These are phyloP conservation scores for Brachyhypopomus gauderio DNA, from an alignment of 2,113 vertebrate genomes.

Conservation along the genomic window DNA sequence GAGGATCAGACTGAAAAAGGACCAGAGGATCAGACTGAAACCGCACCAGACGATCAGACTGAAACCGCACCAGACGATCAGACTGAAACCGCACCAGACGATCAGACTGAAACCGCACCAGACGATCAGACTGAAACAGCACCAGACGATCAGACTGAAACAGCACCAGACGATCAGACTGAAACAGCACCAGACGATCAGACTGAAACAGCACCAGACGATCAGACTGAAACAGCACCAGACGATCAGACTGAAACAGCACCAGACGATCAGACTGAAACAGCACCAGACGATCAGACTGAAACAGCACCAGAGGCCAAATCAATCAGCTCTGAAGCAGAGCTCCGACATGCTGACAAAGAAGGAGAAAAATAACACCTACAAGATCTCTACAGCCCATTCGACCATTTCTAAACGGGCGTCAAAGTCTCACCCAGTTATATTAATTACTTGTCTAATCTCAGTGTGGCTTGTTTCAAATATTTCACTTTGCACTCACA, in stretches of 20 bases:
- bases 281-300: too few species aligned
- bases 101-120: constrained; percentile 76
- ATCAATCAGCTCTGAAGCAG: neutral
- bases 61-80: constrained; percentile 82
- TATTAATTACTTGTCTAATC: too few species aligned
- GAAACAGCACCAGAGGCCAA: neutral
- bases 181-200: constrained; percentile 24
- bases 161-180: constrained; percentile 75
- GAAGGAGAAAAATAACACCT: neutral
- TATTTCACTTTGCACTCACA: constrained; percentile 74
- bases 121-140: constrained; percentile 75
- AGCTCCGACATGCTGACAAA: neutral
- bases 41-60: too few species aligned
- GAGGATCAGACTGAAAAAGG: constrained; percentile 86
- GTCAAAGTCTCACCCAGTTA: too few species aligned
- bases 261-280: too few species aligned
- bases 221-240: constrained; percentile 76
- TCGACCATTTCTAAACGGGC: neutral
- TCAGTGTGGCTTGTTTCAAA: too few species aligned
- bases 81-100: constrained; percentile 75
- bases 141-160: constrained; percentile 91
- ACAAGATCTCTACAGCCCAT: neutral
- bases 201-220: constrained; percentile 74
- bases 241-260: neutral
- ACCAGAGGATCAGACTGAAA: constrained; percentile 3